Base-by-base conservation (phyloP, 2,113 vertebrate genomes). In the Raphicerus campestris region DNA sequence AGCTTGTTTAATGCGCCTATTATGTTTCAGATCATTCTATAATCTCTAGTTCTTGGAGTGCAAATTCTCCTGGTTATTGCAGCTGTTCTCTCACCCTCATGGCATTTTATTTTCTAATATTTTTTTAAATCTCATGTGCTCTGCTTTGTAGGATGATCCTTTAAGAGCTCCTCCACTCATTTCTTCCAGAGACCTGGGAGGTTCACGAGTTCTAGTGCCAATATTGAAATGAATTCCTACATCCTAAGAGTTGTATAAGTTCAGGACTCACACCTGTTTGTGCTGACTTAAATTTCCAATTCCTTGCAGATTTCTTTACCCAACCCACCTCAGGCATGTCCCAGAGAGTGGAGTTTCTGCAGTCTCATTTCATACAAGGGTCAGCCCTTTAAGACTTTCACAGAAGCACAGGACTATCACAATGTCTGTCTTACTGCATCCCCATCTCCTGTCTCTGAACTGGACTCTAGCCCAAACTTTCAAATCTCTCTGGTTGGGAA, bases 1-100 rank as follows among this genome's bases (percentile, higher is more conserved):
- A 97, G 92, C 53, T 60, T 90, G 86, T 92, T 49, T 70, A 96
- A 89, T 87, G n/a, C 77, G n/a, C 84, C 82, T 96, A 96, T 94
- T 96, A 94, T 84, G n/a, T 96, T 96, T 96, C 96, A 92, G 58
- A 92, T 92, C 89, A 58, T 92, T 96, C 84, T 96, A n/a, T 92
- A 96, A 97, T 95, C 95, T 93, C 86, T 60, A 87, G 42, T 39
- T 92, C 61, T 81, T 51, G 30, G 53, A 56, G 35, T 75, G 51
- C 42, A 91, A 61, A 88, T 90, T 96, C 56, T 96, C 83, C 32
- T 42, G 28, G 39, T 93, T 81, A 60, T 58, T 87, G 66, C 94
- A 97, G 94, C 91, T 95, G 96, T 85, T 88, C 39, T 81, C 20
- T 96, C 90, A 90, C 60, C 51, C 80, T 75, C 11, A 1, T 53